Evolutionary conservation across 2,888 invertebrate species (phyloP), one percentile per base, ranked within the genome.

Genomic region (Acrobeloides nanus): DNA sequence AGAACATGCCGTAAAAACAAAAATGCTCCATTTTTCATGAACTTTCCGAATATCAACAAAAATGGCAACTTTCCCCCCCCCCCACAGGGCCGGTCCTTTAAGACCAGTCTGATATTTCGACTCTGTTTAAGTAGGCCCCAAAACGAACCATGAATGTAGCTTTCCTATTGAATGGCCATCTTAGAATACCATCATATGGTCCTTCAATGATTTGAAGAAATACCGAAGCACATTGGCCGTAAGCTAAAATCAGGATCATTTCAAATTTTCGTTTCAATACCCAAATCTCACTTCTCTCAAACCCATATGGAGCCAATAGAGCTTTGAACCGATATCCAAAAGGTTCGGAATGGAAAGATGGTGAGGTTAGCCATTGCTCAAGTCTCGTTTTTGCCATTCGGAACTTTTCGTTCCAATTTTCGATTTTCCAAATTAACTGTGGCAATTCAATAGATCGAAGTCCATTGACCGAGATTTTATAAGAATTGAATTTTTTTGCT

Each of bases 291-390:
- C 51, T 32, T 12, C 31, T 23, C n/a, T 37, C 39, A 26, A 18
- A 18, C 1, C 51, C 52, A 25, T 31, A 54, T 12, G 53, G 52
- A 10, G 46, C 46, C 7, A 51, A n/a, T 26, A 46, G 37, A 15
- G 52, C 52, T n/a, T 18, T n/a, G 21, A 51, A 24, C 17, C 27
- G 34, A 25, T 51, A 51, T n/a, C 38, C 46, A 55, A 33, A 34
- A 6, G 46, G 20, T 3, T 46, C 49, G 26, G 46, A 27, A 15
- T 34, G 23, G 29, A 51, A 51, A 7, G 44, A 38, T 6, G 44
- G 24, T n/a, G 52, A 51, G 7, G 24, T 18, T 7, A 53, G 27
- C 35, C 34, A 31, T 1, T 17, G 21, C 8, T 18, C 46, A 6
- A 32, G 18, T n/a, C 46, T 18, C 18, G 31, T 17, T 31, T 48